phyloP scores from a whole-genome alignment of 2,113 vertebrate species.

The Sprattus sprattus region DNA sequence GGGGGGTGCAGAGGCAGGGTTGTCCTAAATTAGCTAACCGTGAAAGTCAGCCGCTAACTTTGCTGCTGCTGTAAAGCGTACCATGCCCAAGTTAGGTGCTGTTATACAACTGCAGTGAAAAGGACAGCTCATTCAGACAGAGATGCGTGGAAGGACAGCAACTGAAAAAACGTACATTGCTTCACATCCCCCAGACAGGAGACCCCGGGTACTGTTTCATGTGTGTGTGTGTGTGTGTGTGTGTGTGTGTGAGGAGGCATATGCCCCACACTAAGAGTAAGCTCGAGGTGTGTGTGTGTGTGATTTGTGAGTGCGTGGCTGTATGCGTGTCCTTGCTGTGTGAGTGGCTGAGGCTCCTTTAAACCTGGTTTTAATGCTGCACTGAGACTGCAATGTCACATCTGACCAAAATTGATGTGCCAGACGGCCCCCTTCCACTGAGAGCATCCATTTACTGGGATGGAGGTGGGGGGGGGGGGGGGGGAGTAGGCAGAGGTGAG shows the following conservation, averaged over 20 bases:
- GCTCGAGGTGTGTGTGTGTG: conserved; percentile 23
- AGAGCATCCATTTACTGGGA: conserved; percentile 47
- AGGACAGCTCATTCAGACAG: not conserved
- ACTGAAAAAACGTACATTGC: not conserved
- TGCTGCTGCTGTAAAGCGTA: not conserved
- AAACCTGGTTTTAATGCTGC: conserved; percentile 61
- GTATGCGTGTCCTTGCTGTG: not conserved
- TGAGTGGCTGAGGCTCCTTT: conserved; percentile 32
- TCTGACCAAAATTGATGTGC: conserved; percentile 69
- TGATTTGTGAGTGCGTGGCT: conserved; percentile 7
- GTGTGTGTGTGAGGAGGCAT: not conserved
- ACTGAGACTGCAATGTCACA: conserved; percentile 75
- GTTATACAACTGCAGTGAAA: not conserved
- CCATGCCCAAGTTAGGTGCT: not conserved
- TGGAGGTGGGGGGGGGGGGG: too few species aligned
- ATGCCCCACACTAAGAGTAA: not conserved
- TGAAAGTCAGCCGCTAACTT: conserved; percentile 1
- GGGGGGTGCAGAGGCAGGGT: not conserved
- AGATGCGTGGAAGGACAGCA: not conserved
- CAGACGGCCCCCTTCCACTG: conserved; percentile 54
- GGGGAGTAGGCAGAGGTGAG: not conserved
- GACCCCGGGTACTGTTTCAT: not conserved
- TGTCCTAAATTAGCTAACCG: not conserved
- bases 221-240: conserved; percentile 14
- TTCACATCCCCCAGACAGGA: not conserved